phyloP scores from a whole-genome alignment of 2,888 invertebrate species.

The Hyposoter didymator region DNA sequence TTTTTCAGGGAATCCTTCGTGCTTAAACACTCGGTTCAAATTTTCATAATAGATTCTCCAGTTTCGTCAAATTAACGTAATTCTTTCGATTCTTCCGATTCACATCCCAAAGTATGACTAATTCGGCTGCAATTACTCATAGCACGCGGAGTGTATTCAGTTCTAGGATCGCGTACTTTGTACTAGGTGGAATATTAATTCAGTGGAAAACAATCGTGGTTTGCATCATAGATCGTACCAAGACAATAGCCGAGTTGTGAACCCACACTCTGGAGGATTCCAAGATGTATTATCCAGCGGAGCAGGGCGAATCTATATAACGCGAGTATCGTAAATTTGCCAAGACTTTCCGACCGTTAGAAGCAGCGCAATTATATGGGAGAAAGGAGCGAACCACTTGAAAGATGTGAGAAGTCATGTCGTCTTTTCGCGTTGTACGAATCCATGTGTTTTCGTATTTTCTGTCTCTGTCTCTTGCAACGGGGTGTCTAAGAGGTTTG shows the following conservation, averaged over 20 bases:
- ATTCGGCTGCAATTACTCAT: slow-evolving; percentile 47
- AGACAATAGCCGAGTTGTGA: slow-evolving; percentile 58
- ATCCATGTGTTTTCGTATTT: slow-evolving; percentile 6
- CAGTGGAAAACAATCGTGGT: slow-evolving; percentile 61
- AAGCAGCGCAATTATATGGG: slow-evolving; percentile 64
- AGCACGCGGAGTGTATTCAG: slow-evolving; percentile 26
- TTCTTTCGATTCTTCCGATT: slow-evolving; percentile 2
- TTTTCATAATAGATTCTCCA: neutral
- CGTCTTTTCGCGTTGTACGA: slow-evolving; percentile 46
- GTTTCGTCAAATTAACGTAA: neutral
- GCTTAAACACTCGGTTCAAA: neutral
- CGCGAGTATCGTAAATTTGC: slow-evolving; percentile 61
- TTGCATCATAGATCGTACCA: slow-evolving; percentile 59
- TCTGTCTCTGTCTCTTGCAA: slow-evolving; percentile 1
- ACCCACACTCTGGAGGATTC: slow-evolving; percentile 59
- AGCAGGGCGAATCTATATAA: slow-evolving; percentile 48
- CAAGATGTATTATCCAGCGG: slow-evolving; percentile 46
- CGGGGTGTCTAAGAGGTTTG: slow-evolving; percentile 63
- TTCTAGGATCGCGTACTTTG: slow-evolving; percentile 8
- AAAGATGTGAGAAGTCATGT: slow-evolving; percentile 57
- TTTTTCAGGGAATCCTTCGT: neutral
- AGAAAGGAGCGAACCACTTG: slow-evolving; percentile 54
- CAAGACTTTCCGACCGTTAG: slow-evolving; percentile 60
- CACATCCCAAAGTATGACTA: slow-evolving; percentile 31
- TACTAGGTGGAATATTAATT: slow-evolving; percentile 51